phyloP scores from a whole-genome alignment of 2,113 vertebrate genomes.

The Hemichromis elongatus region DNA sequence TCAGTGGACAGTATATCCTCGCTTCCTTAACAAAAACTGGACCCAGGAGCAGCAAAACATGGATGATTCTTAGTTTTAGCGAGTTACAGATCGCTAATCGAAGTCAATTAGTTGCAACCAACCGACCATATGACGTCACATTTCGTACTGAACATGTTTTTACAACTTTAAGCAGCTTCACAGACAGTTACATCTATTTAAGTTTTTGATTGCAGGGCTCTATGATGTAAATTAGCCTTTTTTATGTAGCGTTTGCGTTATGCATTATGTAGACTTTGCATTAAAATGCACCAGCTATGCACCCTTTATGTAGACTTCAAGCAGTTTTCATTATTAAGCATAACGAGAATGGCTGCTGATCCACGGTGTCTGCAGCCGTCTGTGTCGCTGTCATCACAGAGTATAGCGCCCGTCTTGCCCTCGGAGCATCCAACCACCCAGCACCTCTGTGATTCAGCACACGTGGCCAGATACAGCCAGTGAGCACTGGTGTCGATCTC shows the following conservation, averaged over 20 bases:
- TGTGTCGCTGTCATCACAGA: background rate
- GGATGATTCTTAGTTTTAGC: background rate
- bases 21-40: background rate
- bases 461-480: background rate
- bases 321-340: background rate
- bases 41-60: rapidly evolving
- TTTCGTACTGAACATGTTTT: rapidly evolving
- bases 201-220: background rate
- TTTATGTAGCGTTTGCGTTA: too few species aligned
- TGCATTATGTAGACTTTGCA: too few species aligned
- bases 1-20: background rate
- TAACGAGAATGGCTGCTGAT: background rate
- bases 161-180: background rate
- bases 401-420: background rate
- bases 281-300: background rate
- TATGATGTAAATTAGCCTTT: background rate
- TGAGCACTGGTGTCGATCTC: background rate
- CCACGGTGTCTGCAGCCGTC: background rate
- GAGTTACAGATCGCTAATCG: too few species aligned
- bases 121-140: background rate
- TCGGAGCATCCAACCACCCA: background rate
- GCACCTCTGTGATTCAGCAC: rapidly evolving
- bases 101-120: background rate
- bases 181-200: background rate
- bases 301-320: background rate